Evolutionary conservation across 2,888 invertebrate species (phyloP), one percentile per base, ranked within the genome.

Genomic region (Pterostichus niger): DNA sequence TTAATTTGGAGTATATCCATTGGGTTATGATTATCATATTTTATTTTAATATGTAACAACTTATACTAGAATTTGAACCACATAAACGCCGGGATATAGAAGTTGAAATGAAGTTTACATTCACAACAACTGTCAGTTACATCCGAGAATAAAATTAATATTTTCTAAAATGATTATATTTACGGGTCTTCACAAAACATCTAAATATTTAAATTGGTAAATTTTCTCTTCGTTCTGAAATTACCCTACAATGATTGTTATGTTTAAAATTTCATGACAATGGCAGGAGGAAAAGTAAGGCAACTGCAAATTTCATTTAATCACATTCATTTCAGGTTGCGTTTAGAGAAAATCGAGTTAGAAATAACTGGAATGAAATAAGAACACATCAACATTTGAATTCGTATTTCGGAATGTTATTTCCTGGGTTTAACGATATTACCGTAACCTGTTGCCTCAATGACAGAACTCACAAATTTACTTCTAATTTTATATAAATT

Each of bases 351-450:
- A 78, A 78, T 78, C 46, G n/a, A 78, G 78, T 78, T 78, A 61
- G 78, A 56, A 59, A 61, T 78, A 61, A 78, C 78, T 44, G 61
- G 40, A 78, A 78, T 59, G 78, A 78, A 78, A 78, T 44, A 56
- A 56, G 61, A 78, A 59, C 61, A 78, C 54, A 77, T 77, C 76
- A 77, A 56, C 76, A 56, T 77, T 71, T 71, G 46, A 71, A 49
- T 71, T 77, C 76, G 54, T 54, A 40, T 77, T 77, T 77, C 56
- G 33, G 33, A 71, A 71, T 77, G 76, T 77, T 56, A 56, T 77
- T 77, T 77, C 76, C 54, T 56, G 56, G 17, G 54, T n/a, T 46
- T 71, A 71, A 71, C 46, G 49, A 46, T 71, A 46, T 71, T 71
- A 71, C 44, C 44, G n/a, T 49, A 71, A 71, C 71, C 46, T 71